These are phyloP conservation scores for Phoebastria nigripes DNA, from an alignment of 2,797 vertebrate species.

Conservation along the genomic window DNA sequence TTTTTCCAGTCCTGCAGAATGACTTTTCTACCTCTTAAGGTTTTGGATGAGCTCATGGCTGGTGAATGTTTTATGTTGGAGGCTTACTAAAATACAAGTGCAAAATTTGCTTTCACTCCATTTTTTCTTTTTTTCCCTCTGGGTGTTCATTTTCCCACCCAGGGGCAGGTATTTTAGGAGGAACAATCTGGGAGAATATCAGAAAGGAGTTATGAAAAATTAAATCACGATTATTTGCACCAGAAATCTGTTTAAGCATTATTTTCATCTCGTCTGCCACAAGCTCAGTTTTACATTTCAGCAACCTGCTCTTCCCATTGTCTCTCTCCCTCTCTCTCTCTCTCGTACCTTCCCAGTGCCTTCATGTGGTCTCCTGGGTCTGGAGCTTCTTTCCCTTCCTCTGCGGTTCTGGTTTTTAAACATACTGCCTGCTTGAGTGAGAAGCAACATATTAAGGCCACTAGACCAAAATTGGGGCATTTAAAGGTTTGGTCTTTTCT, in stretches of 20 bases:
- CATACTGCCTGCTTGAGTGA: background rate
- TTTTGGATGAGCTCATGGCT: constrained; percentile 6
- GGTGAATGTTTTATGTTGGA: constrained; percentile 1
- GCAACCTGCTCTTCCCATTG: background rate
- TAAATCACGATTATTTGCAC: background rate
- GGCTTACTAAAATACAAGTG: background rate
- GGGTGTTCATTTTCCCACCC: background rate
- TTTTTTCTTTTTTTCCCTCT: background rate
- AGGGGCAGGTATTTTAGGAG: background rate
- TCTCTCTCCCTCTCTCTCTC: background rate
- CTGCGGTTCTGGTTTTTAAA: background rate
- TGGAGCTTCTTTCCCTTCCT: background rate
- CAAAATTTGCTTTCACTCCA: background rate
- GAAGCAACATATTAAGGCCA: background rate
- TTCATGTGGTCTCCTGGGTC: background rate
- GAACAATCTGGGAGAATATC: background rate
- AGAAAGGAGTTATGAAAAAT: background rate
- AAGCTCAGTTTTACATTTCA: background rate
- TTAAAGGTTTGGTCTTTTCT: background rate
- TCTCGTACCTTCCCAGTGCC: background rate
- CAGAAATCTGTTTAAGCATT: background rate
- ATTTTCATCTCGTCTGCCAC: background rate
- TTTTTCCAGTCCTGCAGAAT: constrained; percentile 35
- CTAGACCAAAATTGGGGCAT: background rate
- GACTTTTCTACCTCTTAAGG: background rate